phyloP scores from a whole-genome alignment of 2,888 invertebrate genomes.

The Zeuzera pyrina region DNA sequence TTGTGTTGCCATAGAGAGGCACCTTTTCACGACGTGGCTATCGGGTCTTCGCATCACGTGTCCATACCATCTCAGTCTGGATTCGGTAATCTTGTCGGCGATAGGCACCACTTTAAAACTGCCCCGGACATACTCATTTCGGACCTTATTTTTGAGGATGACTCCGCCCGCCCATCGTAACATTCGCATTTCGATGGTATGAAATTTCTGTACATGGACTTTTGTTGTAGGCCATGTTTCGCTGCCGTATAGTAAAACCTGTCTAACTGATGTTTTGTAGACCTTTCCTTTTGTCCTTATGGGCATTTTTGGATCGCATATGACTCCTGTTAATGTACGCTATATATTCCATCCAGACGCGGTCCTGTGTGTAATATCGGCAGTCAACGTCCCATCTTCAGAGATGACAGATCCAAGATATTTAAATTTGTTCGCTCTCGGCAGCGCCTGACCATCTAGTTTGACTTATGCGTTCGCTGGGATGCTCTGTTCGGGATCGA shows the following conservation, averaged over 20 bases:
- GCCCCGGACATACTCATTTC: constrained; percentile 2
- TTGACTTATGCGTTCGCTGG: neutral
- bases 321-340: too few species aligned
- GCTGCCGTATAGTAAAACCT: neutral
- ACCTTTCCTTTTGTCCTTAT: too few species aligned
- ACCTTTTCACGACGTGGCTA: neutral
- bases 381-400: neutral
- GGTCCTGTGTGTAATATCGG: too few species aligned
- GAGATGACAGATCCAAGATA: constrained; percentile 1
- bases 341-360: too few species aligned
- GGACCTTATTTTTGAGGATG: neutral
- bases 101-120: neutral
- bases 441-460: constrained; percentile 1
- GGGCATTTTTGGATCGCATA: too few species aligned
- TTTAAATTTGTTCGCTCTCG: constrained; percentile 5
- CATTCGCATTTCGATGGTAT: constrained; percentile 2
- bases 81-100: neutral
- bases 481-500: constrained; percentile 1
- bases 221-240: neutral
- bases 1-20: too few species aligned
- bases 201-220: constrained; percentile 1
- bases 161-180: constrained; percentile 2
- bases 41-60: neutral
- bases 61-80: neutral
- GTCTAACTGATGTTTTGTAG: too few species aligned